Conservation (phyloP, 2,888 invertebrate genomes). For the Epistrophella euchroma region DNA sequence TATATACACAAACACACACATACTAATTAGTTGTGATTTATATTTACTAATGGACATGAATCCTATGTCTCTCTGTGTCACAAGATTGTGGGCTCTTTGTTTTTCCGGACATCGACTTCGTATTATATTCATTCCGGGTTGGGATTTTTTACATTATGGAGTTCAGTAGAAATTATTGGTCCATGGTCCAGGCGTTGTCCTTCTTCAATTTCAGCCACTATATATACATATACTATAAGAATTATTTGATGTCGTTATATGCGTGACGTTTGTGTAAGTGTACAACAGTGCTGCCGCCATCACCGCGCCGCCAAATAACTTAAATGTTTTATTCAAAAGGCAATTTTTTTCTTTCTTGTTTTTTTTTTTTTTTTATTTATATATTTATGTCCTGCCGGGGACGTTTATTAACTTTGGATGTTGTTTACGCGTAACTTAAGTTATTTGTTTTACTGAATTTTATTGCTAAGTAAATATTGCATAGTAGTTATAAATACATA, state of each 20-base stretch:
- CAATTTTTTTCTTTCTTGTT: slow-evolving; percentile 3
- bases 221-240: neutral
- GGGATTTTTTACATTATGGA: neutral
- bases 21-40: slow-evolving; percentile 65
- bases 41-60: slow-evolving; percentile 52
- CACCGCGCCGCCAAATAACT: slow-evolving; percentile 25
- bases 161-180: neutral
- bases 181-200: neutral
- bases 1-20: neutral
- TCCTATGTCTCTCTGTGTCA: slow-evolving; percentile 19
- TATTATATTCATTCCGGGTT: neutral
- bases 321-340: slow-evolving; percentile 54
- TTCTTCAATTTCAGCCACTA: neutral
- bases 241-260: slow-evolving; percentile 20
- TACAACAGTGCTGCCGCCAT: neutral
- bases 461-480: slow-evolving; percentile 46
- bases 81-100: slow-evolving; percentile 19
- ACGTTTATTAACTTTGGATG: slow-evolving; percentile 61
- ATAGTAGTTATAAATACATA: slow-evolving; percentile 15
- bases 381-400: slow-evolving; percentile 36
- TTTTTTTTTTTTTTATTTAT: neutral
- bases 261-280: slow-evolving; percentile 9
- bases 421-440: slow-evolving; percentile 56
- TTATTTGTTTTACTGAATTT: slow-evolving; percentile 53
- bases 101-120: neutral